These are phyloP conservation scores for Sarcoramphus papa DNA, from an alignment of 2,797 vertebrate genomes.

Conservation along the genomic window DNA sequence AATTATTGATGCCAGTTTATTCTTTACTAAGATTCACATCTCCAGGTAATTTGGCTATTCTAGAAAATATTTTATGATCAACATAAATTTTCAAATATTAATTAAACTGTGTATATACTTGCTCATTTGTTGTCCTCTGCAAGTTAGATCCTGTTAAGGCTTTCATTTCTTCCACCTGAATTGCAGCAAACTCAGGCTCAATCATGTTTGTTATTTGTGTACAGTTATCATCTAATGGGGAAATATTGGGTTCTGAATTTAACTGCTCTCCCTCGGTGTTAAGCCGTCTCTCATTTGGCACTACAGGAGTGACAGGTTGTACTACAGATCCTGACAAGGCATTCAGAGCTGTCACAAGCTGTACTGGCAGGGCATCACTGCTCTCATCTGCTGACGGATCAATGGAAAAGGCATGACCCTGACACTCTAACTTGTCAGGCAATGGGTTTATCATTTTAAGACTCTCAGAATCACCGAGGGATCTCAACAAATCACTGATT, in stretches of 20 bases:
- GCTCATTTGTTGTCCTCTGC: background rate
- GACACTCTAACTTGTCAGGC: background rate
- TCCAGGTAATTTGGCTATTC: background rate
- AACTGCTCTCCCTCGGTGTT: background rate
- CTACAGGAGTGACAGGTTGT: background rate
- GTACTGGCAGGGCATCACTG: background rate
- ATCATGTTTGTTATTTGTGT: constrained; percentile 17
- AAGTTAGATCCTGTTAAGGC: background rate
- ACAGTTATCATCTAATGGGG: constrained; percentile 20
- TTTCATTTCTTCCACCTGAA: constrained; percentile 14
- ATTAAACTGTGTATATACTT: constrained; percentile 21
- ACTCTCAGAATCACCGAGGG: background rate
- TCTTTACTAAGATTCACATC: background rate
- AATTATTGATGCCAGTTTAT: background rate
- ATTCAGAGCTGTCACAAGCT: constrained; percentile 30
- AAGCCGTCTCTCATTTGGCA: background rate
- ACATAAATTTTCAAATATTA: background rate
- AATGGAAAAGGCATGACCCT: background rate
- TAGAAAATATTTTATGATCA: background rate
- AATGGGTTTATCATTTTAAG: background rate
- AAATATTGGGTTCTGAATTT: background rate
- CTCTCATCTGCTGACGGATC: background rate
- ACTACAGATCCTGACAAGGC: constrained; percentile 23
- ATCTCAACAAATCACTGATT: background rate
- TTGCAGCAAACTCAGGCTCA: background rate